phyloP scores from a whole-genome alignment of 2,113 vertebrate genomes.

The Tychaedon coryphoeus region DNA sequence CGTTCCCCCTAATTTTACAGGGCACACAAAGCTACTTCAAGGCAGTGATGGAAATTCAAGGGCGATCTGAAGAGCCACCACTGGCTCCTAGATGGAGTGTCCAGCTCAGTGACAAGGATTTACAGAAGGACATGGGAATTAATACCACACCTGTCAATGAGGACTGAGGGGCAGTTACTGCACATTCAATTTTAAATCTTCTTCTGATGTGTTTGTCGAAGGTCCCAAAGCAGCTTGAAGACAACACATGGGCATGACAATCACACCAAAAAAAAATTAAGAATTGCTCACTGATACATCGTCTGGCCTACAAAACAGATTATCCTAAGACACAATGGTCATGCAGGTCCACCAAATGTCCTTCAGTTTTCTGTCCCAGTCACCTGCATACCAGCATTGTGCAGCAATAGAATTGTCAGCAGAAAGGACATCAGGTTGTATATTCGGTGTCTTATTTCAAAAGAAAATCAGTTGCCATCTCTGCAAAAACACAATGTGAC shows the following conservation, averaged over 20 bases:
- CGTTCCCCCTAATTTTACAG: neutral
- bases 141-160: rapidly evolving
- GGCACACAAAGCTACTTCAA: neutral
- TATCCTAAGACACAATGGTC: neutral
- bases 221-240: neutral
- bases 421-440: neutral
- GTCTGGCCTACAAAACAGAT: neutral
- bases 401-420: neutral
- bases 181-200: neutral
- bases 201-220: neutral
- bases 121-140: neutral
- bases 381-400: neutral
- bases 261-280: rapidly evolving
- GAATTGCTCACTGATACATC: neutral
- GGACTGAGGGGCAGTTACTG: neutral
- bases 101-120: neutral
- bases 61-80: rapidly evolving
- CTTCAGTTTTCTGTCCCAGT: neutral
- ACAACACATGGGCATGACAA: rapidly evolving
- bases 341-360: neutral
- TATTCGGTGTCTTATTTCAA: neutral
- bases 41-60: neutral
- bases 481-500: neutral
- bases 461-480: neutral
- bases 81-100: neutral